phyloP scores from a whole-genome alignment of 2,888 invertebrate species.

The Chrysina gloriosa region DNA sequence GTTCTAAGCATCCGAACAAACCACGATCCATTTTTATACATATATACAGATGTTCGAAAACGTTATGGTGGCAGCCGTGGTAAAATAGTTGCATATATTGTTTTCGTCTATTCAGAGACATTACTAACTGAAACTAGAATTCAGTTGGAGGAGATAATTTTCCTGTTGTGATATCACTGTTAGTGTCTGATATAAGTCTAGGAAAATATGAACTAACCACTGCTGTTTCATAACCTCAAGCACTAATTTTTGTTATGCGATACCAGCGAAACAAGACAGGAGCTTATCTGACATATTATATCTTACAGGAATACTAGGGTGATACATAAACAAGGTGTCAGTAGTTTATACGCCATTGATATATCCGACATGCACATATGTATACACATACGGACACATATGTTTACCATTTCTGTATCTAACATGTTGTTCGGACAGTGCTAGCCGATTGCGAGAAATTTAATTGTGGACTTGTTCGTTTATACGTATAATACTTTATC shows the following conservation, averaged over 20 bases:
- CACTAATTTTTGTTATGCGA: background rate
- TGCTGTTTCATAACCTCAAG: background rate
- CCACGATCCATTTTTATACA: no score
- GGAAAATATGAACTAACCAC: background rate
- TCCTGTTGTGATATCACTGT: no score
- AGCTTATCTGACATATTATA: conserved; percentile 25
- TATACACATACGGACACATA: conserved; percentile 17
- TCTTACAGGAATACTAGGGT: conserved; percentile 48
- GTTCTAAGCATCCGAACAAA: no score
- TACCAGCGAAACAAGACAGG: background rate
- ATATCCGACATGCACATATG: conserved; percentile 3
- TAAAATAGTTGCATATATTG: background rate
- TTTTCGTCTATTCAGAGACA: no score
- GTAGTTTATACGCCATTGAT: conserved; percentile 8
- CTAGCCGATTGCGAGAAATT: conserved; percentile 55
- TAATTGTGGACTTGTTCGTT: conserved; percentile 57
- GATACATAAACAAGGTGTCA: conserved; percentile 56
- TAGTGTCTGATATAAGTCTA: background rate
- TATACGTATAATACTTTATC: conserved; percentile 52
- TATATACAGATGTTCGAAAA: no score
- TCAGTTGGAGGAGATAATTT: no score
- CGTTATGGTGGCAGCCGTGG: no score
- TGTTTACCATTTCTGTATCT: conserved; percentile 17
- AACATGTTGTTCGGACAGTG: conserved; percentile 43
- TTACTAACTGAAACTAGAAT: no score